Evolutionary conservation across 1,140 invertebrate species (phyloP).

Genomic region (Aphelenchoides besseyi): DNA sequence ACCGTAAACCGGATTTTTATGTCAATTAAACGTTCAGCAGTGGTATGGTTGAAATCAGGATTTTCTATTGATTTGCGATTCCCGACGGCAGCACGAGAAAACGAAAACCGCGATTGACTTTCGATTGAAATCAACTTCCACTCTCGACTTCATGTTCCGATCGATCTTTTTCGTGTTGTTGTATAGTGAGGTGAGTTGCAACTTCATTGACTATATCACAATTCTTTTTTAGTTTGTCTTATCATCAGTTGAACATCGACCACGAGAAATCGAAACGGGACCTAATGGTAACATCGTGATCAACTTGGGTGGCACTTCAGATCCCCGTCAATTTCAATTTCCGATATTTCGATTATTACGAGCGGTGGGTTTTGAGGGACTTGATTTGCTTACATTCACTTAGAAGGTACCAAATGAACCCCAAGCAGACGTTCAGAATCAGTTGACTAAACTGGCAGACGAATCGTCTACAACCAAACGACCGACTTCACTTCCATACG

Average conservation of each 20-base stretch:
- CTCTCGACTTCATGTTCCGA: neutral
- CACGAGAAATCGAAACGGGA: conserved; percentile 1
- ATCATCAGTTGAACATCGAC: neutral
- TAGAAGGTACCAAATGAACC: neutral
- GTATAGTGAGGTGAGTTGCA: neutral
- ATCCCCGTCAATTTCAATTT: neutral
- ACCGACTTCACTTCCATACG: neutral
- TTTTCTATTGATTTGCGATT: too few relatives aligned
- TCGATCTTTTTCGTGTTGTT: neutral
- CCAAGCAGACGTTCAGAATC: neutral
- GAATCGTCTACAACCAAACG: neutral
- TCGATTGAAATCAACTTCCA: neutral
- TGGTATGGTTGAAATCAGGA: too few relatives aligned
- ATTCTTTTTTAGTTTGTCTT: neutral
- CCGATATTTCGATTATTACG: neutral
- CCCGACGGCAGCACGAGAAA: neutral
- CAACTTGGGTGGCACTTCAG: neutral
- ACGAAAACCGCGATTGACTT: neutral
- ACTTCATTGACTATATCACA: neutral
- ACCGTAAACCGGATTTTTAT: too few relatives aligned
- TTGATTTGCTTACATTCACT: neutral
- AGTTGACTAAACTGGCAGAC: neutral
- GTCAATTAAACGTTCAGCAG: too few relatives aligned
- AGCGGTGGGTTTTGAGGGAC: neutral
- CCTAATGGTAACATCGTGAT: conserved; percentile 10